A percentile compares a stretch with the other conserved stretches of the same genome.
Evolutionary conservation across 2,888 invertebrate genomes (phyloP).

Genomic region (Lepas anatifera): DNA sequence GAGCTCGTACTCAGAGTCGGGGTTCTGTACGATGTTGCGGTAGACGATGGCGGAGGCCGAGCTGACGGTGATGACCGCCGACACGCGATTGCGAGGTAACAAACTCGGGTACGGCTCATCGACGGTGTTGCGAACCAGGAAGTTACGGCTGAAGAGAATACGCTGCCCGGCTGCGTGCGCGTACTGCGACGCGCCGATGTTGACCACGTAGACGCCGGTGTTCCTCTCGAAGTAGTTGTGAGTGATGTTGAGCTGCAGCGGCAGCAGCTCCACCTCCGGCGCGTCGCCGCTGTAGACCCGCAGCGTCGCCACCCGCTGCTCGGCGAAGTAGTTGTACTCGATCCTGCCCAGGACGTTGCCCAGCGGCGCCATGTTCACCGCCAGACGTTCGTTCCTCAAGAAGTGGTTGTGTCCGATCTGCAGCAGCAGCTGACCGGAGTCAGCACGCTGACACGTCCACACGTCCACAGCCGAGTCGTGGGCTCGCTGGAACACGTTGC

Average conservation of each 20-base stretch:
- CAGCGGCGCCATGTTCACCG: constrained; percentile 65
- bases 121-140: constrained; percentile 70
- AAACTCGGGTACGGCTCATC: constrained; percentile 62
- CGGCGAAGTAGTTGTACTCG: constrained; percentile 78
- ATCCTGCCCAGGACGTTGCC: constrained; percentile 63
- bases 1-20: constrained; percentile 81
- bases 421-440: constrained; percentile 43
- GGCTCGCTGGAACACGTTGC: constrained; percentile 74
- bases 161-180: constrained; percentile 54
- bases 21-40: constrained; percentile 84
- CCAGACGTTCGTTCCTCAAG: constrained; percentile 53
- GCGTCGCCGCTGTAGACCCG: constrained; percentile 59
- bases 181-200: constrained; percentile 75
- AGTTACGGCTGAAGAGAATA: constrained; percentile 74
- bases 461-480: constrained; percentile 65
- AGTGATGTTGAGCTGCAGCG: constrained; percentile 55
- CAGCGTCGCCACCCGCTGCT: constrained; percentile 68
- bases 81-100: constrained; percentile 79
- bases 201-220: constrained; percentile 73
- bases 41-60: constrained; percentile 73
- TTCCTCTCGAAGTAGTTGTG: constrained; percentile 86
- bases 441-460: constrained; percentile 61
- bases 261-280: constrained; percentile 66
- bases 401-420: constrained; percentile 80
- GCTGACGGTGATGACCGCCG: constrained; percentile 82